Conservation (phyloP, 2,797 vertebrate genomes). For the Benthosema pterotum region DNA sequence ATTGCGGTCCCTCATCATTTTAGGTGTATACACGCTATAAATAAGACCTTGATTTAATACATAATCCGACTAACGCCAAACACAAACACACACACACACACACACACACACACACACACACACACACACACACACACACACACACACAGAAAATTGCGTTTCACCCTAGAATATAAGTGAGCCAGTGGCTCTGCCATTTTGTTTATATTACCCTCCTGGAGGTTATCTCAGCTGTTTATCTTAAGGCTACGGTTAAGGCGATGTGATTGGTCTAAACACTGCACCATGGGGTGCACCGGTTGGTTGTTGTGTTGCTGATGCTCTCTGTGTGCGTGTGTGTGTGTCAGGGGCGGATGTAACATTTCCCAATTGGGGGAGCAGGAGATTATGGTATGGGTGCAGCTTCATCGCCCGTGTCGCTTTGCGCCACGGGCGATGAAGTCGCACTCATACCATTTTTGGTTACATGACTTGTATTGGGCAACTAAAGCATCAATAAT, state of each 20-base stretch:
- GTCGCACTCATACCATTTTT: too few relatives aligned
- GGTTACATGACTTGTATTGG: too few relatives aligned
- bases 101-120: background rate
- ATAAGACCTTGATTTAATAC: slow-evolving; percentile 40
- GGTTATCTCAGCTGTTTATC: slow-evolving; percentile 30
- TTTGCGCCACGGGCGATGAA: too few relatives aligned
- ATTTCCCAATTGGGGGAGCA: too few relatives aligned
- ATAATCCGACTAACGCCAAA: slow-evolving; percentile 37
- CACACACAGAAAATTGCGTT: slow-evolving; percentile 6
- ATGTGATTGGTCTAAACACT: slow-evolving; percentile 54
- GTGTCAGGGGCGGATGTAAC: too few relatives aligned
- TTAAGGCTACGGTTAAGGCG: slow-evolving; percentile 33
- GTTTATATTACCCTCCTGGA: slow-evolving; percentile 28
- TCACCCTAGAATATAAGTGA: slow-evolving; percentile 11
- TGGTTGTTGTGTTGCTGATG: slow-evolving; percentile 50
- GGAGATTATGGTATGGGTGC: too few relatives aligned
- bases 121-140: background rate
- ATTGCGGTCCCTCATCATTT: slow-evolving; percentile 40
- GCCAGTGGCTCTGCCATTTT: slow-evolving; percentile 4
- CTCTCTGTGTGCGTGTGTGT: slow-evolving; percentile 31
- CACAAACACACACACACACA: slow-evolving; percentile 6
- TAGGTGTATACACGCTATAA: slow-evolving; percentile 39
- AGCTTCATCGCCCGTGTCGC: too few relatives aligned
- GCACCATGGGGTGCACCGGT: slow-evolving; percentile 9
- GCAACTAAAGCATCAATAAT: too few relatives aligned